Evolutionary conservation across 2,888 invertebrate species (phyloP), one percentile per base, ranked within the genome.

Genomic region (Phyllotreta cruciferae): DNA sequence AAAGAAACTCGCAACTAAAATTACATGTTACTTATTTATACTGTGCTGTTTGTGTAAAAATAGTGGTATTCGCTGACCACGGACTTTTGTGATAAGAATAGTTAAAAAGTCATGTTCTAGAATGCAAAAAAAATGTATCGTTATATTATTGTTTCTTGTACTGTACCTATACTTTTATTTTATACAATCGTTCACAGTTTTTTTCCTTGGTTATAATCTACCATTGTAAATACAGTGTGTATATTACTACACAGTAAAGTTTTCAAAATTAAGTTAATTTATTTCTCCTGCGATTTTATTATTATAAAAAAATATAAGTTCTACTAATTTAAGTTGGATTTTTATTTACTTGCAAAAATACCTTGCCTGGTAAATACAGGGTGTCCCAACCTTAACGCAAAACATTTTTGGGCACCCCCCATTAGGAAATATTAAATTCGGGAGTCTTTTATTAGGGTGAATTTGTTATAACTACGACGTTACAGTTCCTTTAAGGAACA

Each of bases 21-120:
- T 75, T 81, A 79, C 79, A 80, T 80, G 80, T 80, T 81, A 80
- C 79, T 81, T 79, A 80, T 80, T 80, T 80, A 80, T 81, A 80
- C 78, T 80, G 80, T 80, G 80, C 79, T 80, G 79, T 80, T 78
- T 79, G 79, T 80, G 80, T 79, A 79, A 67, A 69, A 68, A 68
- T 62, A 63, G 66, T 68, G 66, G 67, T 64, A 65, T 49, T 75
- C 77, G 73, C 73, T 72, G 73, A 77, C 78, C 79, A 78, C 79
- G 78, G 80, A 80, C 80, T 80, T 60, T 80, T 80, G 80, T 80
- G 80, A 80, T 80, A 80, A 80, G 79, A 79, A 74, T 79, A 79
- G 77, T 78, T 79, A 76, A 74, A 72, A 73, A 80, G 80, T 80
- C 80, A 79, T 80, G 79, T 79, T 69, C 78, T 80, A 80, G 79